These are phyloP conservation scores for Dasyprocta punctata DNA, from an alignment of 2,113 vertebrate genomes.

Conservation along the genomic window DNA sequence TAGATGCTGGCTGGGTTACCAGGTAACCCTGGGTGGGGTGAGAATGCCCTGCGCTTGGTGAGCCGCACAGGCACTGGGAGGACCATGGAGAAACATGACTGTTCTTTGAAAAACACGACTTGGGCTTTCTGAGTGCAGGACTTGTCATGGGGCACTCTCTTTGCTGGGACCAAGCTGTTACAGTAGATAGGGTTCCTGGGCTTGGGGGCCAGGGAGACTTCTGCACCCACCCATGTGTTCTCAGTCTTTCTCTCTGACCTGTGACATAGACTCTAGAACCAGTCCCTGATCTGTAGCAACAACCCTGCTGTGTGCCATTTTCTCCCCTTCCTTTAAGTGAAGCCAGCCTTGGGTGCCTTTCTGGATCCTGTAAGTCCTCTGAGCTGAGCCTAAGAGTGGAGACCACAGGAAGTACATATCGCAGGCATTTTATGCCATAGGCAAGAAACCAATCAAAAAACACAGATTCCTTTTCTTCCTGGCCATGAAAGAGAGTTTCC, in stretches of 20 bases:
- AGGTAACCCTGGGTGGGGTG: neutral
- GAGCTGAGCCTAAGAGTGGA: neutral
- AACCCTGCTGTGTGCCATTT: accelerated
- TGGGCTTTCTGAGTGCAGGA: neutral
- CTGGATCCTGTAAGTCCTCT: neutral
- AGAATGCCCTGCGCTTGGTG: neutral
- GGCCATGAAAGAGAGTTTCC: neutral
- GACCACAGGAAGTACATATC: neutral
- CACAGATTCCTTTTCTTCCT: neutral
- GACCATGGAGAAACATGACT: accelerated
- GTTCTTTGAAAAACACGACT: neutral
- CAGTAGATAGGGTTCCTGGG: neutral
- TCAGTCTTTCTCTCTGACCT: neutral
- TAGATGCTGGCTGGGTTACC: neutral
- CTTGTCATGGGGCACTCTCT: accelerated
- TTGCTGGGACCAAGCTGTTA: neutral
- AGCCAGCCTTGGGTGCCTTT: too few relatives aligned
- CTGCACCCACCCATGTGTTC: neutral
- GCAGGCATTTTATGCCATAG: neutral
- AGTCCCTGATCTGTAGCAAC: too few relatives aligned
- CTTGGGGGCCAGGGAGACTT: neutral
- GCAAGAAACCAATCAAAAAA: neutral
- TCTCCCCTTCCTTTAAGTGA: too few relatives aligned
- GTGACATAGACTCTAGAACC: neutral
- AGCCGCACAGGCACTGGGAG: neutral